Conservation (phyloP, 2,888 invertebrate genomes). For the Polydrusus cervinus region DNA sequence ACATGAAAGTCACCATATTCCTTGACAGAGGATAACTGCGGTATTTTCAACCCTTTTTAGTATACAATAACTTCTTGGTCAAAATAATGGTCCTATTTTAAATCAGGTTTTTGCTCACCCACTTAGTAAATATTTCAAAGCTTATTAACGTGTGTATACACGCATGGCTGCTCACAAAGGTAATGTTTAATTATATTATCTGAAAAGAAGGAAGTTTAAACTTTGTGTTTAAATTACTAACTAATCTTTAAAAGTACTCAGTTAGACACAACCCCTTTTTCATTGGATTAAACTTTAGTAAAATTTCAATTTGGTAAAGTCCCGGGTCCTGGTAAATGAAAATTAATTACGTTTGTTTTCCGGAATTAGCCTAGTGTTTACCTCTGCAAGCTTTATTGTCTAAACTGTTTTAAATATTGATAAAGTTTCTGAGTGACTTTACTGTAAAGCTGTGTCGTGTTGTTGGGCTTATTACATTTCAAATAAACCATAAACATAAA, state of each 20-base stretch:
- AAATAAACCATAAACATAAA: not conserved
- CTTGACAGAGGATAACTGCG: no score
- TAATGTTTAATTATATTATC: not conserved
- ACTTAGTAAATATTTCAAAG: not conserved
- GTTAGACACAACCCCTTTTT: conserved; percentile 35
- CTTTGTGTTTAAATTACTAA: conserved; percentile 37
- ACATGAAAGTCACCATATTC: no score
- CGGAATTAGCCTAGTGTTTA: conserved; percentile 38
- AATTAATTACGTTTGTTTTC: conserved; percentile 45
- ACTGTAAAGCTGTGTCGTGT: not conserved
- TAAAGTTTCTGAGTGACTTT: conserved; percentile 14
- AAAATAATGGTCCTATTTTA: no score
- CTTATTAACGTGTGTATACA: not conserved
- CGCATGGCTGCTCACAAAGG: not conserved
- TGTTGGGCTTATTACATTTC: not conserved
- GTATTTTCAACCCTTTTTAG: no score
- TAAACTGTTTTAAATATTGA: conserved; percentile 36
- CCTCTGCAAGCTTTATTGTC: conserved; percentile 41
- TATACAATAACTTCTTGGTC: no score
- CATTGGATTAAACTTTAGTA: conserved; percentile 48
- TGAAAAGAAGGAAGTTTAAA: conserved; percentile 3
- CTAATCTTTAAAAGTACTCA: conserved; percentile 42
- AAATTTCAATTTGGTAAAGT: conserved; percentile 49
- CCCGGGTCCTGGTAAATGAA: conserved; percentile 42
- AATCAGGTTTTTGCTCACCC: not conserved